Conservation (phyloP, 30 jellyfish, hydroid and myxozoan genomes). For the Turritopsis rubra region DNA sequence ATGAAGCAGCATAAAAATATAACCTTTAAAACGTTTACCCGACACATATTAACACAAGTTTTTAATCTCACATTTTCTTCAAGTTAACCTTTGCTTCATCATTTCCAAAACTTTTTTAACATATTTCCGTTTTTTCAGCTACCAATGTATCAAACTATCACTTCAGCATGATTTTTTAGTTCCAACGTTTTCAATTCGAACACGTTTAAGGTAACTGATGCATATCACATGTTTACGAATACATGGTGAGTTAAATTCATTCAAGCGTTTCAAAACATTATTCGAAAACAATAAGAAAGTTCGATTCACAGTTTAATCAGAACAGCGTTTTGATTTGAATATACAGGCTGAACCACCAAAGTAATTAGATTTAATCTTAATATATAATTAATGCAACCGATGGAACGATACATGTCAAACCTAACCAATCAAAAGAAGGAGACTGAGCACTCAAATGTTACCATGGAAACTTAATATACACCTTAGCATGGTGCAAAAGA, state of each 20-base stretch:
- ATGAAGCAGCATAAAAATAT: neutral
- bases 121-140: neutral
- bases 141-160: neutral
- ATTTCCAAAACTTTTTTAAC: neutral
- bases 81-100: neutral
- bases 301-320: neutral
- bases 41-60: neutral
- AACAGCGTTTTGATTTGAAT: neutral
- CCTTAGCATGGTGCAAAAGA: too few species aligned
- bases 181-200: slow-evolving; percentile 8
- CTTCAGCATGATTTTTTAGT: neutral
- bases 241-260: slow-evolving; percentile 3
- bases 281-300: neutral
- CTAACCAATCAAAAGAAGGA: neutral
- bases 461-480: too few species aligned
- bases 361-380: neutral
- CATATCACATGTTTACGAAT: slow-evolving; percentile 3
- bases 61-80: too few species aligned
- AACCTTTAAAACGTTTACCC: neutral
- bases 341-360: neutral
- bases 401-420: neutral
- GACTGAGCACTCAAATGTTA: too few species aligned
- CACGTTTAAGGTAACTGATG: neutral
- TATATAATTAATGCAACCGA: neutral
- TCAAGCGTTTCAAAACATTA: neutral